Conservation (phyloP, 1,140 invertebrate genomes). For the Hyles vespertilio region DNA sequence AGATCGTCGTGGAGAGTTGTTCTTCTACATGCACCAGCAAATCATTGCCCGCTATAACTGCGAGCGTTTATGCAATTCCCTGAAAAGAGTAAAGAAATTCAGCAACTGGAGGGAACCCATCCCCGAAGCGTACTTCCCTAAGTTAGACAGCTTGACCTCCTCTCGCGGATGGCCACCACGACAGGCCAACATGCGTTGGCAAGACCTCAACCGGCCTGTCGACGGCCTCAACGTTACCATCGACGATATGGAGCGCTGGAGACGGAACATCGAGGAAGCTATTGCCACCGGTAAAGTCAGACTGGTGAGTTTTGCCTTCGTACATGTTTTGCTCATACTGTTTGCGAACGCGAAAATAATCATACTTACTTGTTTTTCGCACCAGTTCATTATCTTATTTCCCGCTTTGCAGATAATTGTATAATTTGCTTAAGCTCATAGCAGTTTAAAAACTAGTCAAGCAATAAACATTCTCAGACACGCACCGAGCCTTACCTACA, state of each 20-base stretch:
- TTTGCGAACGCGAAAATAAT: no score
- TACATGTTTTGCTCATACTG: no score
- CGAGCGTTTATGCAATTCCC: conserved; percentile 76
- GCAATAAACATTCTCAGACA: no score
- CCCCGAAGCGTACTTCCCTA: conserved; percentile 77
- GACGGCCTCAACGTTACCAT: conserved; percentile 77
- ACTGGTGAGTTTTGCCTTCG: conserved; percentile 27
- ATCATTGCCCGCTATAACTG: conserved; percentile 78
- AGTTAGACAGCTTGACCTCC: conserved; percentile 76
- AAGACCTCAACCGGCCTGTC: conserved; percentile 72
- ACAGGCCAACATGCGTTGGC: conserved; percentile 65
- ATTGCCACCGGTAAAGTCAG: conserved; percentile 76
- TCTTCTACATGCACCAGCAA: conserved; percentile 86
- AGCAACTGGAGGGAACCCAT: conserved; percentile 75
- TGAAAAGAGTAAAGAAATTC: conserved; percentile 73
- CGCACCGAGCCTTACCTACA: no score
- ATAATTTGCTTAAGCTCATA: no score
- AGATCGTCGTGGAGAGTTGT: conserved; percentile 83
- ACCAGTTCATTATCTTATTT: no score
- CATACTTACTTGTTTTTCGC: no score
- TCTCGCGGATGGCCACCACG: conserved; percentile 76
- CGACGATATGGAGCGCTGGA: conserved; percentile 77
- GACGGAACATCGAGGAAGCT: conserved; percentile 77
- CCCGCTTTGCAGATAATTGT: no score
- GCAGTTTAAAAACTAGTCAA: no score